Percentiles rank a stretch among this genome's conserved stretches.
These are phyloP conservation scores for Pyrocoelia pectoralis DNA, from an alignment of 2,888 invertebrate species.

Conservation along the genomic window DNA sequence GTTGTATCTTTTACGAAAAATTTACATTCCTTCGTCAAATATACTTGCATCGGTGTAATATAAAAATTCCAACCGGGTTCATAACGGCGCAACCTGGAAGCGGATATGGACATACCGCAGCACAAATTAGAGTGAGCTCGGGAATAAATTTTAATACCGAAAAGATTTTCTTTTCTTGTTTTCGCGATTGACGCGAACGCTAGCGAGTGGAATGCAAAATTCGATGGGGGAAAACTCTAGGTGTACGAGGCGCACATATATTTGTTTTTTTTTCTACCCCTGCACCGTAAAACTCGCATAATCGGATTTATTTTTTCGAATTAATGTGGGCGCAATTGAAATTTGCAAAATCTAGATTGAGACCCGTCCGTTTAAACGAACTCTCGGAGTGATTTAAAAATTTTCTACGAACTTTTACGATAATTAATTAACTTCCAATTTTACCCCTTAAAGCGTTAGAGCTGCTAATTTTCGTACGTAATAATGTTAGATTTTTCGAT, in stretches of 20 bases:
- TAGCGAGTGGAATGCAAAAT: neutral
- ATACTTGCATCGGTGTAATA: slow-evolving; percentile 35
- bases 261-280: too few species aligned
- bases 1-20: slow-evolving; percentile 3
- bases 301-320: too few species aligned
- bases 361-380: neutral
- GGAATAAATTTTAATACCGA: slow-evolving; percentile 34
- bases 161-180: slow-evolving; percentile 16
- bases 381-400: neutral
- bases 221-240: too few species aligned
- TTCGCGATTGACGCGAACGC: neutral
- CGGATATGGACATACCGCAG: slow-evolving; percentile 37
- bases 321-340: neutral
- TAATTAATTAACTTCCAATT: neutral
- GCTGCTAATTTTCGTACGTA: neutral
- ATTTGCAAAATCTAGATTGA: neutral
- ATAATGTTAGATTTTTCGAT: neutral
- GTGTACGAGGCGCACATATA: too few species aligned
- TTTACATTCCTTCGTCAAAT: slow-evolving; percentile 21
- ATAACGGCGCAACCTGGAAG: slow-evolving; percentile 33
- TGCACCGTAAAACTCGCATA: too few species aligned
- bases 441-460: neutral
- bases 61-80: slow-evolving; percentile 35
- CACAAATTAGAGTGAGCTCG: slow-evolving; percentile 31
- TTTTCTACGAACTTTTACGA: neutral